Base-by-base conservation (phyloP, 2,797 vertebrate genomes). In the Siniperca undulata region DNA sequence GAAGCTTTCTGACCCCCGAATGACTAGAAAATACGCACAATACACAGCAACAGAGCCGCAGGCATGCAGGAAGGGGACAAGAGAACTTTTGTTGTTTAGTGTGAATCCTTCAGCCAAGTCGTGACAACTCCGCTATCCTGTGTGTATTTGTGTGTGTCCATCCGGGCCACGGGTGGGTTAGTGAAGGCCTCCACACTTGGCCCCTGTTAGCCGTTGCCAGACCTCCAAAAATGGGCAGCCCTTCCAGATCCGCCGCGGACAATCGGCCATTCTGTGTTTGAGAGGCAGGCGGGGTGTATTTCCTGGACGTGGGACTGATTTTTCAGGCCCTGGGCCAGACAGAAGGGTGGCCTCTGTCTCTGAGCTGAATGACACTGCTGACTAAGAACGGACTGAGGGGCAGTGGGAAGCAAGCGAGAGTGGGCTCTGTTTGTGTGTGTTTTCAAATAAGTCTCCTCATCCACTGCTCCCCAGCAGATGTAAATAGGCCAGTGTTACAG, bases 261-360 rank as follows among this genome's bases (percentile, higher is more conserved):
- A 96, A 96, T 96, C 88, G 80, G 44, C 90, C 92, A 94, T 93
- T 95, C 92, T 96, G 92, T 85, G 84, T 86, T 75, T 77, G 77
- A 82, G 86, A 89, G 87, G 90, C 90, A 80, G 94, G 93, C 72
- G 92, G 95, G 94, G 91, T 94, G 92, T 93, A 91, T 95, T 94
- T 96, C 95, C 95, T 95, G 95, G 94, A 95, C 80, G 93, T 93
- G 86, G 92, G 94, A 90, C 94, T 91, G 93, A 91, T 93, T 95
- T 95, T 94, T 93, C 94, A 95, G 93, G 95, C 95, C 87, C 67
- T 4, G 58, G 92, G 94, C 95, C 95, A 96, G 91, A 91, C 87
- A 94, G 94, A 95, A 96, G 94, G 95, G 93, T 92, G 94, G 92
- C 90, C 93, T 96, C 95, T 95, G 94, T 96, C 90, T 89, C 89